A percentile compares a stretch with the other conserved stretches of the same genome.
These are phyloP conservation scores for Calliphora vomitoria DNA, from an alignment of 2,888 invertebrate genomes.

Conservation along the genomic window DNA sequence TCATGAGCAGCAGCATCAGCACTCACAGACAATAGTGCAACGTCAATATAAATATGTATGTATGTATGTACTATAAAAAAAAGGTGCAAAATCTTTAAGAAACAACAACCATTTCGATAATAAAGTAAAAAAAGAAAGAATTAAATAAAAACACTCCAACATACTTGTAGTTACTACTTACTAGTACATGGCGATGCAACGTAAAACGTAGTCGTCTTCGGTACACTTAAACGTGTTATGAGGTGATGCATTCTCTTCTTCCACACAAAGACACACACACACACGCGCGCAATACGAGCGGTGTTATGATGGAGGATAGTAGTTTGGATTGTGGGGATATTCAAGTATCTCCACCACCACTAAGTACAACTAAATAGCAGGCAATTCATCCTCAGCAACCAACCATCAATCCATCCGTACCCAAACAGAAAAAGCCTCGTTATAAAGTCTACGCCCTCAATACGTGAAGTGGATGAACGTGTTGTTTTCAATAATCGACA, in stretches of 20 bases:
- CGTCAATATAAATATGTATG: slow-evolving; percentile 39
- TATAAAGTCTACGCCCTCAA: slow-evolving; percentile 78
- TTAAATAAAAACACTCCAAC: background rate
- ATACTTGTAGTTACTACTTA: background rate
- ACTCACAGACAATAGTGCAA: slow-evolving; percentile 40
- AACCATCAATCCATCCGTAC: slow-evolving; percentile 66
- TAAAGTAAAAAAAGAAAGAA: slow-evolving; percentile 14
- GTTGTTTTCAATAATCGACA: slow-evolving; percentile 72
- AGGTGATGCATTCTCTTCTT: slow-evolving; percentile 52
- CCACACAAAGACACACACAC: background rate
- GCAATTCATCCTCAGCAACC: slow-evolving; percentile 58
- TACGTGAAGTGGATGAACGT: slow-evolving; percentile 75
- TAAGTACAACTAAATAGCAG: slow-evolving; percentile 68
- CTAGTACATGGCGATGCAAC: slow-evolving; percentile 10
- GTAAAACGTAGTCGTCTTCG: slow-evolving; percentile 3
- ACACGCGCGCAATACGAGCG: no score
- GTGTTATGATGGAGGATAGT: background rate
- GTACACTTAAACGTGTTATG: slow-evolving; percentile 54
- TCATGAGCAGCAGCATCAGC: slow-evolving; percentile 30
- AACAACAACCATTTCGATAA: slow-evolving; percentile 52
- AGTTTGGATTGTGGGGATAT: slow-evolving; percentile 32
- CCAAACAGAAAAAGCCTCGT: slow-evolving; percentile 76
- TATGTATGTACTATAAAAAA: slow-evolving; percentile 47
- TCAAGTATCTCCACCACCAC: slow-evolving; percentile 51
- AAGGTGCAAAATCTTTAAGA: slow-evolving; percentile 68